Base-by-base conservation (phyloP, 2,113 vertebrate genomes). In the Aegotheles bennettii region DNA sequence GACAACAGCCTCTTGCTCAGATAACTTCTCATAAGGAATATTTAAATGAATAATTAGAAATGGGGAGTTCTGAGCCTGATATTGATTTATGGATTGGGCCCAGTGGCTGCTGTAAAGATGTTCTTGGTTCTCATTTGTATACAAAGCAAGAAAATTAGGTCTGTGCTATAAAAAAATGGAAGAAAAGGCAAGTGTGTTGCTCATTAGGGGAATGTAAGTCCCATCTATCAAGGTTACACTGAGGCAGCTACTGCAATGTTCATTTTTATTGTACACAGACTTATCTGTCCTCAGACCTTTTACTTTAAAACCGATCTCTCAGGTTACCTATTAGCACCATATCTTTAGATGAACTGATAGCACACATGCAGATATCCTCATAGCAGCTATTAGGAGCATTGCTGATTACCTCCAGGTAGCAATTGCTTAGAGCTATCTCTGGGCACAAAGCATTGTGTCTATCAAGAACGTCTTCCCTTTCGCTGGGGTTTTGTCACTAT, bases 121-220 rank as follows among this genome's bases (percentile, higher is more conserved):
- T 53, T 47, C 51, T 69, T 53, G 9, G 9, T 43, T 93, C 38
- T 95, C 21, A 71, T 78, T 78, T 75, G 68, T 29, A 42, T 6
- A 75, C 48, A 68, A 89, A 84, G 15, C 29, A 91, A 74, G 64
- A 68, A 75, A 93, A 94, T 70, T 11, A 77, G 23, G 47, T 64
- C 68, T 75, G 59, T 42, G 21, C 67, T 61, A 3, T 82, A 36
- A 80, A 84, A n/a, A 84, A 89, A 76, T 33, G 36, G 48, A 63
- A 59, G 28, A 33, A 75, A 71, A 76, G n/a, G 42, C 8, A 68
- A 59, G 21, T 36, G 17, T 28, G 29, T 50, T 25, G 21, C 29
- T 87, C 61, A 11, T 10, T 68, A 81, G 21, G 60, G 65, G 26
- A 90, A 69, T 61, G 0, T 14, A 65, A 74, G 42, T 65, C 83